phyloP scores from a whole-genome alignment of 2,113 vertebrate genomes.

The Xenopus borealis region DNA sequence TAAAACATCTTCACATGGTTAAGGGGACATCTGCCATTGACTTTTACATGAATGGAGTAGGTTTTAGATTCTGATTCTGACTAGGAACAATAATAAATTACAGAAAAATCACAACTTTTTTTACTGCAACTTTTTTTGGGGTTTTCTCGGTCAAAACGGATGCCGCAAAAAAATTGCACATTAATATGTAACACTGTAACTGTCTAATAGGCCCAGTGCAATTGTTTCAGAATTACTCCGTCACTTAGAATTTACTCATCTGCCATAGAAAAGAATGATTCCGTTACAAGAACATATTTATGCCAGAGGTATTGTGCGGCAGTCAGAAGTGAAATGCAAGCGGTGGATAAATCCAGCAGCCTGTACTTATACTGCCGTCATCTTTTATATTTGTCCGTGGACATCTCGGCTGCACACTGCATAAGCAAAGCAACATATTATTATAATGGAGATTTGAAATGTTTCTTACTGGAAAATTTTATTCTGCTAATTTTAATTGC shows the following conservation, averaged over 20 bases:
- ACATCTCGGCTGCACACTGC: background rate
- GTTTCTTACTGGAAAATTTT: background rate
- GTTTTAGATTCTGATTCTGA: no score
- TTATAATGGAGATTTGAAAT: background rate
- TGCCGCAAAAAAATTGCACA: no score
- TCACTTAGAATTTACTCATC: background rate
- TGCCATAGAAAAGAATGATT: background rate
- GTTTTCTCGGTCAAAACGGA: no score
- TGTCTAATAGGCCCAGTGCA: slow-evolving; percentile 14
- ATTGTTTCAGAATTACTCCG: background rate
- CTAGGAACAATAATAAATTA: no score
- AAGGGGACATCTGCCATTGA: no score
- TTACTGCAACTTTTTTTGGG: no score
- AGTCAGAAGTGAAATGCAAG: background rate
- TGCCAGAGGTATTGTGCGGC: background rate
- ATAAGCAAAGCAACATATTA: background rate
- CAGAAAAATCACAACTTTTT: no score
- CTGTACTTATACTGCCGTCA: background rate
- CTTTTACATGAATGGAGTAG: no score
- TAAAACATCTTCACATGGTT: no score
- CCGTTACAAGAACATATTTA: background rate
- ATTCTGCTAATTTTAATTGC: background rate
- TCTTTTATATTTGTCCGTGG: background rate
- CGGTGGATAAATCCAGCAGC: background rate
- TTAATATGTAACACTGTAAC: no score